Percentiles rank a stretch among this genome's conserved stretches.
phyloP scores from a whole-genome alignment of 2,888 invertebrate genomes.

The Ischnura elegans region DNA sequence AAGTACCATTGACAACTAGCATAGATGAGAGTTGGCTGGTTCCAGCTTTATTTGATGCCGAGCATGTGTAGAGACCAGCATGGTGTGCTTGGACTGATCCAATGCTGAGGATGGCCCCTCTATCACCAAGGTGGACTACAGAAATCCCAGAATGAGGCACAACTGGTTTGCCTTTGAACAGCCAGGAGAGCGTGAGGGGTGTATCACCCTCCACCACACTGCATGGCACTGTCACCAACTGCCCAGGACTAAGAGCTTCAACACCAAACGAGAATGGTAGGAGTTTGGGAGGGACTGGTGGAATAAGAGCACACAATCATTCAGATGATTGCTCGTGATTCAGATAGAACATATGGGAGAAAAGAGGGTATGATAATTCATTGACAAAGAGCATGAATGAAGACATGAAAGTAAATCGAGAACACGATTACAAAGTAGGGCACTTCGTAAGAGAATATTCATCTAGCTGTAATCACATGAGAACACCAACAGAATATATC shows the following conservation, averaged over 20 bases:
- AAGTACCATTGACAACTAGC: slow-evolving; percentile 85
- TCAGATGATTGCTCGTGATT: background rate
- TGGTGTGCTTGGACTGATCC: slow-evolving; percentile 78
- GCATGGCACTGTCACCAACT: slow-evolving; percentile 74
- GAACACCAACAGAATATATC: background rate
- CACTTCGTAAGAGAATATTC: background rate
- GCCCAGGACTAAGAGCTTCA: slow-evolving; percentile 73
- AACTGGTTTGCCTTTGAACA: slow-evolving; percentile 76
- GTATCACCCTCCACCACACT: slow-evolving; percentile 75
- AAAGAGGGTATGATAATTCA: background rate
- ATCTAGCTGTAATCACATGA: background rate
- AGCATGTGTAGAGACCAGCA: slow-evolving; percentile 83
- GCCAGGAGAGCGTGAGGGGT: slow-evolving; percentile 77
- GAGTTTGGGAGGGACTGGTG: slow-evolving; percentile 74
- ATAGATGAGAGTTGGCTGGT: slow-evolving; percentile 82
- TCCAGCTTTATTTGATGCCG: slow-evolving; percentile 84
- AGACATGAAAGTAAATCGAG: background rate
- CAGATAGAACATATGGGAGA: background rate
- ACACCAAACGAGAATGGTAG: slow-evolving; percentile 74
- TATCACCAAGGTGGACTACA: slow-evolving; percentile 72
- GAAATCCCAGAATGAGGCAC: slow-evolving; percentile 71
- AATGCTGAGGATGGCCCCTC: slow-evolving; percentile 73
- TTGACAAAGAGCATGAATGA: background rate
- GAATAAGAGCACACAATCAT: slow-evolving; percentile 39
- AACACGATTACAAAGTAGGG: background rate